Evolutionary conservation across 2,113 vertebrate species (phyloP), one percentile per base, ranked within the genome.

Genomic region (Lagenorhynchus albirostris): DNA sequence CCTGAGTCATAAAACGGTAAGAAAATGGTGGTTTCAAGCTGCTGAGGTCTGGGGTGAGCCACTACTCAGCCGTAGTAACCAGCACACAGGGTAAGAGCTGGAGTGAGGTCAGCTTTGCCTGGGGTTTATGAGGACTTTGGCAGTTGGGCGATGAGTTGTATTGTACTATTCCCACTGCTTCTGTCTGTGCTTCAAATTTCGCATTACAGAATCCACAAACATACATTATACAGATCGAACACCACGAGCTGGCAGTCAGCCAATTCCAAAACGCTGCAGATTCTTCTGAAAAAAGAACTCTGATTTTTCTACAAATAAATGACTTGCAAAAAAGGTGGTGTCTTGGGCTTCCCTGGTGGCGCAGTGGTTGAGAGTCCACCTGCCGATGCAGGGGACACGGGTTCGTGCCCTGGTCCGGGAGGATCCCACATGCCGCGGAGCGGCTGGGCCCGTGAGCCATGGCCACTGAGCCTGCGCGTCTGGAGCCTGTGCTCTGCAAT

Each of bases 161-260:
- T 18, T 63, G 4, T 63, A 18, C 18, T 29, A 1, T 1, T 67
- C 41, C 71, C 1, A 1, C 14, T 41, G 2, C 3, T 29, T 63
- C 20, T 80, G 8, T 9, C 9, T 11, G 12, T 44, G 33, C 67
- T 85, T 80, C 33, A 63, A 41, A 36, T 50, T 84, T 44, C 74
- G 5, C 8, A 0, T 58, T 63, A 15, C 31, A 8, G 50, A 81
- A 44, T 11, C 73, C 5, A 60, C 13, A 80, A 20, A 41, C n/a
- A 31, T 29, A 41, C 20, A 3, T 50, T 14, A 12, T 5, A 38
- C 63, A 82, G 41, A 63, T 36, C 25, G 26, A 38, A 33, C 6
- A 63, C 53, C 6, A 70, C 60, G 74, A 11, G 20, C 7, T 20
- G 62, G 29, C 6, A 38, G 8, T 26, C 29, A 63, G 17, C 74